Percentiles rank a stretch among this genome's conserved stretches.
Conservation (phyloP, 35 echinoderm and acorn worm species). For the Strongylocentrotus purpuratus region DNA sequence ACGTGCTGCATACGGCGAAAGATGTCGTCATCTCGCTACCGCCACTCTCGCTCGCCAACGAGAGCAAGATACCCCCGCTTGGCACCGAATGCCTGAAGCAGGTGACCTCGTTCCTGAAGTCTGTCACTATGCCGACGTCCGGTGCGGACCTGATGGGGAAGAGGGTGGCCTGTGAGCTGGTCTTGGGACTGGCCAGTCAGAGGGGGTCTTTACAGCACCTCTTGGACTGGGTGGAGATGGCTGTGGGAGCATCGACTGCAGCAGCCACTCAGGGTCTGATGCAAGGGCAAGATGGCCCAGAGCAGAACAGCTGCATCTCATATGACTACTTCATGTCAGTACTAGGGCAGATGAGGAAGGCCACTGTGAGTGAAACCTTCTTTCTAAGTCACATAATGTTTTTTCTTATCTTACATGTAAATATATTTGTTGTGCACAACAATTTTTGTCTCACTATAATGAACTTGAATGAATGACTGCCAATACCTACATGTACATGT, state of each 20-base stretch:
- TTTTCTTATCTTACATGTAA: too few species aligned
- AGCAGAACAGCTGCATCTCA: conserved; percentile 68
- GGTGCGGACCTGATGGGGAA: conserved; percentile 89
- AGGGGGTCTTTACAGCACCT: conserved; percentile 94
- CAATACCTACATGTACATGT: too few species aligned
- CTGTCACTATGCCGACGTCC: conserved; percentile 84
- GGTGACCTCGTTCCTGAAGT: conserved; percentile 91
- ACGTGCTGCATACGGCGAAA: conserved; percentile 92
- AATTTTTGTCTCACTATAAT: too few species aligned
- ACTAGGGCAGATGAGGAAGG: conserved; percentile 91
- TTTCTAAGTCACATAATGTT: not conserved
- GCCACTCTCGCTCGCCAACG: conserved; percentile 97
- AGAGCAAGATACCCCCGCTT: conserved; percentile 93
- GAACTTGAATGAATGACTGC: too few species aligned
- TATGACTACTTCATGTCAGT: conserved; percentile 81
- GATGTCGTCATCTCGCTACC: conserved; percentile 83
- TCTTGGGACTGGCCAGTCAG: conserved; percentile 88
- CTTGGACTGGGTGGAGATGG: conserved; percentile 98
- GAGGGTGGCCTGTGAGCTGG: conserved; percentile 85
- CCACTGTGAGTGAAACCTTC: conserved; percentile 71
- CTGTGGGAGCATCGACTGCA: conserved; percentile 80
- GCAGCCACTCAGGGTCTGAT: conserved; percentile 25
- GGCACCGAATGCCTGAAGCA: conserved; percentile 94
- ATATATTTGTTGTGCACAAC: too few species aligned
- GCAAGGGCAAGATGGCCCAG: conserved; percentile 39